Conservation (phyloP, 2,113 vertebrate genomes). For the Gymnobelideus leadbeateri region DNA sequence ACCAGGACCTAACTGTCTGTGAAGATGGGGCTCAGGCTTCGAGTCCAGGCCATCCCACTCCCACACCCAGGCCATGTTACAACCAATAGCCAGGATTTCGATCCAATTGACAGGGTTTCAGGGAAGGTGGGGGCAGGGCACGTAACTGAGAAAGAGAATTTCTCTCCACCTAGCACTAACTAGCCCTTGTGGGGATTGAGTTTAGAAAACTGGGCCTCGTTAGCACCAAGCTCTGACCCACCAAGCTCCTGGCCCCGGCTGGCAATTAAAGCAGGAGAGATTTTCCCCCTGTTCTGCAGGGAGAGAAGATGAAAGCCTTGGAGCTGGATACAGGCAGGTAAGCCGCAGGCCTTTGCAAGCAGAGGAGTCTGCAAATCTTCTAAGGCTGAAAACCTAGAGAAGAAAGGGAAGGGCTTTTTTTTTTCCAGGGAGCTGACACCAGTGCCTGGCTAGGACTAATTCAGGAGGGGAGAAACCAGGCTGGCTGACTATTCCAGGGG, state of each 20-base stretch:
- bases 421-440: neutral
- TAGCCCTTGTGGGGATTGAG: neutral
- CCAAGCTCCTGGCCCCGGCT: neutral
- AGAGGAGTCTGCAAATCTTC: neutral
- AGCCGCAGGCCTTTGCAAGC: neutral
- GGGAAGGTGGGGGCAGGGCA: neutral
- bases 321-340: neutral
- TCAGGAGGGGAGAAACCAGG: neutral
- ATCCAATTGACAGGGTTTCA: neutral
- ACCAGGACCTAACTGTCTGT: no score
- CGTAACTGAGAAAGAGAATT: neutral
- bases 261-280: neutral
- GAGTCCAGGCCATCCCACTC: neutral
- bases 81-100: neutral
- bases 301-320: conserved; percentile 16
- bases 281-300: neutral
- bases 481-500: neutral
- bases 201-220: neutral
- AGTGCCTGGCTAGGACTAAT: neutral
- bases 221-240: neutral
- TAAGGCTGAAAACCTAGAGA: neutral
- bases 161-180: neutral
- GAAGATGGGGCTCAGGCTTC: neutral
- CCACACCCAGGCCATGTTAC: neutral
- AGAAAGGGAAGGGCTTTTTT: neutral